A percentile compares a stretch with the other conserved stretches of the same genome.
Conservation (phyloP, 2,797 vertebrate species). For the Hippocampus kuda region DNA sequence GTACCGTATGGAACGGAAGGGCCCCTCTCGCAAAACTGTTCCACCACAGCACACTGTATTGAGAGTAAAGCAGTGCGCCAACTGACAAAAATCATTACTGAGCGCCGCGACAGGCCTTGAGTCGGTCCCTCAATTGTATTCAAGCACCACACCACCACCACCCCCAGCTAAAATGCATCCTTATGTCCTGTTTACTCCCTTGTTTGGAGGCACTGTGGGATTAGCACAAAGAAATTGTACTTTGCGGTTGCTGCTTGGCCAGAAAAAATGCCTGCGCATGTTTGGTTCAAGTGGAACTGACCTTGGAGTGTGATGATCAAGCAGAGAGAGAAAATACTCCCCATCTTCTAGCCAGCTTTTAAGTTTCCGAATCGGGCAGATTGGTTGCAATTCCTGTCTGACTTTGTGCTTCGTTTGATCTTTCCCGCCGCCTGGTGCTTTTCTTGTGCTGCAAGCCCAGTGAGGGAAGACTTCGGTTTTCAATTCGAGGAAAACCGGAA, state of each 20-base stretch:
- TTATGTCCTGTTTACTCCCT: not conserved
- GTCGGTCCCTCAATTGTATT: slow-evolving; percentile 29
- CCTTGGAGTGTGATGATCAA: not conserved
- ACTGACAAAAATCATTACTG: slow-evolving; percentile 4
- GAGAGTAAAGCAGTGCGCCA: not conserved
- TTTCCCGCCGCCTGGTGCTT: not conserved
- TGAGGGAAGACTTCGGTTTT: slow-evolving; percentile 2
- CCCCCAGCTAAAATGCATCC: not conserved
- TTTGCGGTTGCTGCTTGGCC: not conserved
- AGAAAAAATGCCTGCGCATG: not conserved
- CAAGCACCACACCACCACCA: slow-evolving; percentile 11
- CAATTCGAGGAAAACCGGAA: not conserved
- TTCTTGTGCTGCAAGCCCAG: not conserved
- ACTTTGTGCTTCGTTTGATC: slow-evolving; percentile 2
- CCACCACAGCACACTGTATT: slow-evolving; percentile 1
- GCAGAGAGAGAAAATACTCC: not conserved
- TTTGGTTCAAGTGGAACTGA: not conserved
- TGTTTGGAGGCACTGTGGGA: not conserved
- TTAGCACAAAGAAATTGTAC: not conserved
- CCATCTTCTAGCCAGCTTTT: not conserved
- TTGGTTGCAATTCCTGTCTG: not conserved
- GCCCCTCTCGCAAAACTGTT: not conserved
- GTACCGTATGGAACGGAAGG: not conserved
- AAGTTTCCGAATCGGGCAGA: not conserved
- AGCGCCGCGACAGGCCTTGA: not conserved